Percentiles rank a stretch among this genome's conserved stretches.
Conservation (phyloP, 2,113 vertebrate genomes). For the Aspiorhynchus laticeps region DNA sequence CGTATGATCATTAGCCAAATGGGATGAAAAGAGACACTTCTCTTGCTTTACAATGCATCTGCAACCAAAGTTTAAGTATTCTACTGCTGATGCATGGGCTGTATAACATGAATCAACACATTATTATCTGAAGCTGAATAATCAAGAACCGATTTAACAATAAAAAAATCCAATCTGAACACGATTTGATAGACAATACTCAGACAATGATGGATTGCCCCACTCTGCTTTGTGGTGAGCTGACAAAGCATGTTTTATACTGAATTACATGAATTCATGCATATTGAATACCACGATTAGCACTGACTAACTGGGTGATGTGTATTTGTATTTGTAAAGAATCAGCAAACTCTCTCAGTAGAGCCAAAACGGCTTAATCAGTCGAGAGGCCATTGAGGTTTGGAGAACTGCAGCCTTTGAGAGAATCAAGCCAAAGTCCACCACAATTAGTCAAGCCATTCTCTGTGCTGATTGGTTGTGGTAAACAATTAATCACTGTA, state of each 20-base stretch:
- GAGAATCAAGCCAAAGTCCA: not conserved
- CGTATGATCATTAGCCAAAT: constrained; percentile 65
- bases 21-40: constrained; percentile 47
- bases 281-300: not conserved
- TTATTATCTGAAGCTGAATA: not conserved
- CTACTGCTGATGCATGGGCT: constrained; percentile 5
- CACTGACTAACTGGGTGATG: not conserved
- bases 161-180: not conserved
- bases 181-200: not conserved
- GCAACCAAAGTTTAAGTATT: constrained; percentile 24
- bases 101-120: constrained; percentile 7
- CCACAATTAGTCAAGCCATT: constrained; percentile 62
- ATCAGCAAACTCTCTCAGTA: constrained; percentile 32
- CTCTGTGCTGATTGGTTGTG: constrained; percentile 57
- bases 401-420: constrained; percentile 6
- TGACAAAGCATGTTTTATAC: constrained; percentile 35
- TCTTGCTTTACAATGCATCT: constrained; percentile 36
- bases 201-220: not conserved
- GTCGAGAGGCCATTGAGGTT: constrained; percentile 20
- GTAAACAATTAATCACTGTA: constrained; percentile 76
- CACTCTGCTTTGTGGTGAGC: not conserved
- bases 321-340: constrained; percentile 5
- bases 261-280: constrained; percentile 17
- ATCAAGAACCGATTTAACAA: not conserved
- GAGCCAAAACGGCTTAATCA: constrained; percentile 37